Evolutionary conservation across 2,888 invertebrate genomes (phyloP), one percentile per base, ranked within the genome.

Genomic region (Sarcophaga carnaria): DNA sequence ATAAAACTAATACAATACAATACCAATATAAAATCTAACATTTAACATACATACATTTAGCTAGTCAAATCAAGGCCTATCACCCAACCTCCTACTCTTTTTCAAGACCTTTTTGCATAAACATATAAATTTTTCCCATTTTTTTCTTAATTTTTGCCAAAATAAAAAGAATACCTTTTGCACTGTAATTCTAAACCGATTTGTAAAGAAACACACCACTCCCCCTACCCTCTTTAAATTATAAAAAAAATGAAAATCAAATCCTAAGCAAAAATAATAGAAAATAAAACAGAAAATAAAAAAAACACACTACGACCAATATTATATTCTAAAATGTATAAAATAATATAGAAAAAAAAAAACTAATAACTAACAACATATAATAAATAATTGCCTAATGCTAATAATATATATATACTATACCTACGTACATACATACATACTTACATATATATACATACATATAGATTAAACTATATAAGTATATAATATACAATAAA

Each of bases 281-380:
- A 71, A 81, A 45, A 54, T 54, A 54, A 14, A 14, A 49, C 8
- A 49, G 12, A 8, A 49, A 49, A 49, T 49, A 1, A 79, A 78
- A 80, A 45, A 71, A 75, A 62, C 81, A 79, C 60, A 70, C 69
- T 83, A 86, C 83, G 86, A 86, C 86, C 86, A 86, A 86, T 86
- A 86, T 83, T 83, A 86, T 84, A 85, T 85, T 84, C 76, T 84
- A 84, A 83, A 80, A 78, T 54, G 59, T 54, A 54, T 54, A 37
- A 66, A 81, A 69, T 2, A 2, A 77, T 63, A 63, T 37, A 72
- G 25, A n/a, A 77, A 37, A 17, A 14, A 37, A n/a, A 77, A 37
- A 17, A 14, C 14, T 25, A 70, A 37, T 22, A 69, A 60, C 47
- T 27, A 72, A 66, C 6, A 69, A 72, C 11, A 72, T 67, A 76